phyloP scores from a whole-genome alignment of 2,797 vertebrate species.

The Catostomus latipinnis region DNA sequence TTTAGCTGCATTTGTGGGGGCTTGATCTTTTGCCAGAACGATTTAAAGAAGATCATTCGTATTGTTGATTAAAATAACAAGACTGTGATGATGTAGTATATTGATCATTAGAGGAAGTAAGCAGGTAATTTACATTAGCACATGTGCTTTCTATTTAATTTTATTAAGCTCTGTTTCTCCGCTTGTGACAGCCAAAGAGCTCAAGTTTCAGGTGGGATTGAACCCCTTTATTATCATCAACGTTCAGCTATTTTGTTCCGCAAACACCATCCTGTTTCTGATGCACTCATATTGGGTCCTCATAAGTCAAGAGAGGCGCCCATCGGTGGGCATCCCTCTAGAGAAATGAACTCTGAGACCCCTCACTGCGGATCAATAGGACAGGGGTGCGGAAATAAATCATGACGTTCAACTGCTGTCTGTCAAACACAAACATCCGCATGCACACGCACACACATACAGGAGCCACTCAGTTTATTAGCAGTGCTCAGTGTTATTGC shows the following conservation, averaged over 20 bases:
- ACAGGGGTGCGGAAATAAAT: conserved; percentile 78
- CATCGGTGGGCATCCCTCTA: conserved; percentile 65
- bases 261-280: conserved; percentile 1
- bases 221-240: conserved; percentile 21
- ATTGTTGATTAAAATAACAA: conserved; percentile 81
- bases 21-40: conserved; percentile 73
- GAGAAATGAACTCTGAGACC: conserved; percentile 67
- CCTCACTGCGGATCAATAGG: conserved; percentile 77
- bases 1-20: conserved; percentile 73
- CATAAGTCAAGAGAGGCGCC: conserved; percentile 52
- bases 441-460: not conserved
- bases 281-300: conserved; percentile 20
- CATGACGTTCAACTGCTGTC: conserved; percentile 74
- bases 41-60: conserved; percentile 77
- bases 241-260: conserved; percentile 31
- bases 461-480: conserved; percentile 77
- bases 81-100: conserved; percentile 71
- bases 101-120: conserved; percentile 77
- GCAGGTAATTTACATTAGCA: conserved; percentile 76
- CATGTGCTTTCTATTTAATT: conserved; percentile 81
- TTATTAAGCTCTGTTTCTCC: conserved; percentile 72
- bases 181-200: conserved; percentile 61
- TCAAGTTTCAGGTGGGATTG: conserved; percentile 24
- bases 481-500: conserved; percentile 81
- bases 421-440: conserved; percentile 66